A percentile compares a stretch with the other conserved stretches of the same genome.
phyloP scores from a whole-genome alignment of 2,113 vertebrate genomes.

The Phaethornis superciliosus region DNA sequence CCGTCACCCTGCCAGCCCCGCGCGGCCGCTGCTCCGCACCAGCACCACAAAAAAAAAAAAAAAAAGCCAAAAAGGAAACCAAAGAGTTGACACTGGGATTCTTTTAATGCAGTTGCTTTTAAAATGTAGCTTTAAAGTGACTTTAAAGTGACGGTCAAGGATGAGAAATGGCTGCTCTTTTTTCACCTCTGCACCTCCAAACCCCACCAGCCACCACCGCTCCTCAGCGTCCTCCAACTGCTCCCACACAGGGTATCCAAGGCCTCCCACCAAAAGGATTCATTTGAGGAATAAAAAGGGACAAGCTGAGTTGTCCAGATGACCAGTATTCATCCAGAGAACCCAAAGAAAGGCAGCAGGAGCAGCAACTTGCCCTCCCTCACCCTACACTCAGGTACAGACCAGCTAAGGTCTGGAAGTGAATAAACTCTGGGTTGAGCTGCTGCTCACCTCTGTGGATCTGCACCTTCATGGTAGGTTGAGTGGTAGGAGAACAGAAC shows the following conservation, averaged over 20 bases:
- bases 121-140: conserved; percentile 36
- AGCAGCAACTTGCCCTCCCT: background rate
- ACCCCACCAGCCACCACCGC: accelerated
- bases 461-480: conserved; percentile 30
- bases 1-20: background rate
- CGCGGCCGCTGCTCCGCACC: background rate
- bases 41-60: background rate
- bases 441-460: background rate
- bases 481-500: background rate
- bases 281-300: background rate
- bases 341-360: background rate
- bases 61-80: background rate
- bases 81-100: background rate
- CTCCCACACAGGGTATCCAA: background rate
- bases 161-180: background rate
- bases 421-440: accelerated
- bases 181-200: background rate
- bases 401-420: background rate
- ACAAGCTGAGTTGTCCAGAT: accelerated
- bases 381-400: background rate
- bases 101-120: conserved; percentile 54
- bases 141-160: background rate
- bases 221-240: accelerated
- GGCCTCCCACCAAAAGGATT: background rate
- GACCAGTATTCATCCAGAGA: accelerated